phyloP scores from a whole-genome alignment of 1,140 invertebrate genomes.

The Eumaeus atala region DNA sequence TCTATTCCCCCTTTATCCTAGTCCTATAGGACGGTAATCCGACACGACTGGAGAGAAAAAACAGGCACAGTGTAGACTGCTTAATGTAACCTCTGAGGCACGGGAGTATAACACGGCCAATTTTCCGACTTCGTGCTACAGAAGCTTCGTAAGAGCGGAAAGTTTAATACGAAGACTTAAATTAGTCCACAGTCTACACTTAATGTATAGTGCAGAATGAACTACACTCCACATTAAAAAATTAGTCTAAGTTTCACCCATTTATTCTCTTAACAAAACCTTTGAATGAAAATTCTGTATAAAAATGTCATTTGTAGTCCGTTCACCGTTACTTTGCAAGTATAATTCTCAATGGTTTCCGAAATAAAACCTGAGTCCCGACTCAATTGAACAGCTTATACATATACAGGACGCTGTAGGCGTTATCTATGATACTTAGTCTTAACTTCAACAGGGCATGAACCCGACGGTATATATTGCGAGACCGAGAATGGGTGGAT shows the following conservation, averaged over 20 bases:
- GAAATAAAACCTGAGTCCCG: constrained; percentile 15
- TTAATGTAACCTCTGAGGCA: no score
- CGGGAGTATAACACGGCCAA: no score
- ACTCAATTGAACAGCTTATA: constrained; percentile 12
- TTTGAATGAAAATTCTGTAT: constrained; percentile 26
- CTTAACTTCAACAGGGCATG: no score
- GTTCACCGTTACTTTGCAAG: constrained; percentile 22
- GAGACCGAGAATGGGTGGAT: no score
- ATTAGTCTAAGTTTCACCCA: constrained; percentile 16
- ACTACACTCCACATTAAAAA: constrained; percentile 8
- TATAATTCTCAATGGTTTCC: constrained; percentile 23
- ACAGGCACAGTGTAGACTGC: no score
- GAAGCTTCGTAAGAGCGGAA: no score
- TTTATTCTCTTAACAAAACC: constrained; percentile 18
- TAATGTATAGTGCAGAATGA: background rate
- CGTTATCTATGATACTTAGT: no score
- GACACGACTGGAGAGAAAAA: no score
- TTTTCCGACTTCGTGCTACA: no score
- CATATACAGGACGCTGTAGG: constrained; percentile 7
- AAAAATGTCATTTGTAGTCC: constrained; percentile 31
- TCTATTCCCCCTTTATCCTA: no score
- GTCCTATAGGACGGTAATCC: no score
- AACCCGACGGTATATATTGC: no score
- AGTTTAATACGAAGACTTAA: background rate
- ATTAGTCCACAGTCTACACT: background rate